These are phyloP conservation scores for Arnoldichthys spilopterus DNA, from an alignment of 2,797 vertebrate genomes.

Conservation along the genomic window DNA sequence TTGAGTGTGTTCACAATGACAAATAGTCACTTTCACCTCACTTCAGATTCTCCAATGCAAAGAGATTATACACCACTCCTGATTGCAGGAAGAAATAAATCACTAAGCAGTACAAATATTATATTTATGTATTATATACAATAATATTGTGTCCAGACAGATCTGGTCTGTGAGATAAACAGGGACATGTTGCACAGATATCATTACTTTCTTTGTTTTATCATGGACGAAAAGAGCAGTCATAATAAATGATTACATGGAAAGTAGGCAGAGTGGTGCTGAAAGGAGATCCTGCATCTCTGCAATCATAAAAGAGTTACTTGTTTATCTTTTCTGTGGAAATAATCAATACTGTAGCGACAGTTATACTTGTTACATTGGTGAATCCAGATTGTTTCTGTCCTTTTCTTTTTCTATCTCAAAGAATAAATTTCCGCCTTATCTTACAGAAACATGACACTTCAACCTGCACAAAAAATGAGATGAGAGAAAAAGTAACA, in stretches of 20 bases:
- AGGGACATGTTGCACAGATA: not conserved
- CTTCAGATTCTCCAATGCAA: too few relatives aligned
- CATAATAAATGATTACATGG: not conserved
- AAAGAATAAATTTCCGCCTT: slow-evolving; percentile 69
- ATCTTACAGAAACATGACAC: slow-evolving; percentile 73
- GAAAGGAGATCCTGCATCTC: not conserved
- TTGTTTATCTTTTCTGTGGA: not conserved
- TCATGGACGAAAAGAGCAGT: not conserved
- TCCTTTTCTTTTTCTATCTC: not conserved
- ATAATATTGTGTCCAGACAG: not conserved
- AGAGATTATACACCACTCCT: too few relatives aligned
- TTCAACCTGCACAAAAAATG: slow-evolving; percentile 56
- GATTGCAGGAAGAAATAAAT: not conserved
- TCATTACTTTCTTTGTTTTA: not conserved
- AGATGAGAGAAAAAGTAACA: slow-evolving; percentile 76
- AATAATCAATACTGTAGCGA: not conserved
- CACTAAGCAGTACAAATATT: not conserved
- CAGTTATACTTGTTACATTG: slow-evolving; percentile 56
- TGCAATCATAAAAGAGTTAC: not conserved
- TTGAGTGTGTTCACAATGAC: too few relatives aligned
- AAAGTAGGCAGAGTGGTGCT: not conserved
- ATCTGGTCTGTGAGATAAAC: not conserved
- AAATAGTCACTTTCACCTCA: too few relatives aligned
- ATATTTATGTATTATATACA: not conserved
- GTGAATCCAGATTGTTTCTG: slow-evolving; percentile 49